Percentiles rank a stretch among this genome's conserved stretches.
Conservation (phyloP, 2,797 vertebrate species). For the Anguilla megastoma region DNA sequence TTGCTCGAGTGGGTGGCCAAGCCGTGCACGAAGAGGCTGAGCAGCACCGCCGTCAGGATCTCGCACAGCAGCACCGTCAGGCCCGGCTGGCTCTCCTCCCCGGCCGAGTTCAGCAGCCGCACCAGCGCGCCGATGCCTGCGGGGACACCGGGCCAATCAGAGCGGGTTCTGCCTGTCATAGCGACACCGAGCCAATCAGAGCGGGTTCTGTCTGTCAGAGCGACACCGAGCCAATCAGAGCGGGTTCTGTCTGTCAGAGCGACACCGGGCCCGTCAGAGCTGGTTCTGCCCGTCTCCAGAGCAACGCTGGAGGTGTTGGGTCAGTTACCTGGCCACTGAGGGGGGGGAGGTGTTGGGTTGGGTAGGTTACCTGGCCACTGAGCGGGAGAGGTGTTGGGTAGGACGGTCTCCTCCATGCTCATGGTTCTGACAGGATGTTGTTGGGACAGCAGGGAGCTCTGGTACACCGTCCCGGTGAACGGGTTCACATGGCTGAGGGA, state of each 20-base stretch:
- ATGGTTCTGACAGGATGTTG: slow-evolving; percentile 74
- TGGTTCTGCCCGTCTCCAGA: too few relatives aligned
- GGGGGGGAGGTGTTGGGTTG: not conserved
- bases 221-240: too few relatives aligned
- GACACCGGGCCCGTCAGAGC: too few relatives aligned
- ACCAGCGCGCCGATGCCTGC: slow-evolving; percentile 85
- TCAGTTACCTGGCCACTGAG: not conserved
- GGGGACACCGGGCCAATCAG: not conserved
- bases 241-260: too few relatives aligned
- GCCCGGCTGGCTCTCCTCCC: slow-evolving; percentile 89
- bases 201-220: too few relatives aligned
- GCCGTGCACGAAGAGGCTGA: slow-evolving; percentile 94
- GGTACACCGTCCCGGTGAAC: slow-evolving; percentile 92
- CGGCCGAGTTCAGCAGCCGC: slow-evolving; percentile 82
- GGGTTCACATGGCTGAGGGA: slow-evolving; percentile 85
- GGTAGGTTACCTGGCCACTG: slow-evolving; percentile 91
- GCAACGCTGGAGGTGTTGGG: not conserved
- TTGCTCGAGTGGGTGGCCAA: slow-evolving; percentile 94
- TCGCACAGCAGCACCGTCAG: slow-evolving; percentile 92
- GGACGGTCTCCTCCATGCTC: slow-evolving; percentile 85
- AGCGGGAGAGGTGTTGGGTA: slow-evolving; percentile 87
- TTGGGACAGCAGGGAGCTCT: slow-evolving; percentile 86
- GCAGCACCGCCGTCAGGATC: slow-evolving; percentile 91
- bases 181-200: too few relatives aligned
- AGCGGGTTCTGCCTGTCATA: too few relatives aligned